phyloP scores from a whole-genome alignment of 2,113 vertebrate genomes.

The Pelobates fuscus region DNA sequence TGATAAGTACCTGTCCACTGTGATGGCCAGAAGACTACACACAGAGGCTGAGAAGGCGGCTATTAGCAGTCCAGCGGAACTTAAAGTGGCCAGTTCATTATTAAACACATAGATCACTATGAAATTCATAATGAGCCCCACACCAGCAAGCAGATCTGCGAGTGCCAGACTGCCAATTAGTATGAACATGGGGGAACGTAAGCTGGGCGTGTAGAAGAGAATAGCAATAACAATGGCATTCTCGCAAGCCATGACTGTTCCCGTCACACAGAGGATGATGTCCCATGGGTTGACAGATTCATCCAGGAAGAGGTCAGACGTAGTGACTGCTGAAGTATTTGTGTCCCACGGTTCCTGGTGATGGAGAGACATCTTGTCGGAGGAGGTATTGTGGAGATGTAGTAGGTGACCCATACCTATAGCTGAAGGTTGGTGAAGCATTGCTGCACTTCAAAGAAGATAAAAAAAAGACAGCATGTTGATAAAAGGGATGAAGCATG shows the following conservation, averaged over 20 bases:
- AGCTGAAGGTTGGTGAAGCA: conserved; percentile 74
- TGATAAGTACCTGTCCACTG: conserved; percentile 89
- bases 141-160: conserved; percentile 83
- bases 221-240: conserved; percentile 87
- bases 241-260: conserved; percentile 85
- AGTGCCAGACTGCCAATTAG: conserved; percentile 85
- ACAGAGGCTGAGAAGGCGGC: conserved; percentile 87
- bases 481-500: conserved; percentile 18
- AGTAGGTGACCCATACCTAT: conserved; percentile 38
- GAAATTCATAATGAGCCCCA: conserved; percentile 86
- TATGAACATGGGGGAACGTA: conserved; percentile 83
- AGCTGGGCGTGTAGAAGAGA: conserved; percentile 82
- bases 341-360: conserved; percentile 47
- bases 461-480: conserved; percentile 21
- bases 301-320: conserved; percentile 51
- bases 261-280: conserved; percentile 83
- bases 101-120: conserved; percentile 79
- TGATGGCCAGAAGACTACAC: conserved; percentile 87
- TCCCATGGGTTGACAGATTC: conserved; percentile 82
- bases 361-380: conserved; percentile 19
- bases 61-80: conserved; percentile 78
- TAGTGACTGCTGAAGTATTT: conserved; percentile 62
- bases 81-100: conserved; percentile 73
- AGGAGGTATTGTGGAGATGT: conserved; percentile 39
- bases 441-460: conserved; percentile 60